Percentiles rank a stretch among this genome's conserved stretches.
phyloP scores from a whole-genome alignment of 2,888 invertebrate genomes.

The Leptopilina syphax region DNA sequence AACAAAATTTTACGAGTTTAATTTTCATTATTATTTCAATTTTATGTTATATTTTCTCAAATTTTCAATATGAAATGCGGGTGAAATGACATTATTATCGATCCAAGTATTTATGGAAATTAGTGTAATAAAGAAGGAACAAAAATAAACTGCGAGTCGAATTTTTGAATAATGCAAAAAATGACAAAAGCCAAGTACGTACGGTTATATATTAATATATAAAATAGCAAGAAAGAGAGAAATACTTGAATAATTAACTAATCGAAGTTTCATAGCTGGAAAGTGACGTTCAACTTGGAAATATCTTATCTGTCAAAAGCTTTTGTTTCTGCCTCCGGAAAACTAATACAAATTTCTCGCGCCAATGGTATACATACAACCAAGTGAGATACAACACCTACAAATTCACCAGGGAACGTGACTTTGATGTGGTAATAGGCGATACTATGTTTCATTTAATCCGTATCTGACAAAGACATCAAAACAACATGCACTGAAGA shows the following conservation, averaged over 20 bases:
- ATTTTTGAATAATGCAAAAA: too few species aligned
- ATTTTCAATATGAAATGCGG: neutral
- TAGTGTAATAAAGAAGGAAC: too few species aligned
- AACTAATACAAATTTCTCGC: constrained; percentile 12
- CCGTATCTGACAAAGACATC: constrained; percentile 28
- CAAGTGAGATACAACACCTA: constrained; percentile 61
- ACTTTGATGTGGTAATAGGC: constrained; percentile 56
- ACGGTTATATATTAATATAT: too few species aligned
- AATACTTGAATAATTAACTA: constrained; percentile 71
- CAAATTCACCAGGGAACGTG: constrained; percentile 52
- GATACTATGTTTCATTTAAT: constrained; percentile 50
- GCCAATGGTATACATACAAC: constrained; percentile 49
- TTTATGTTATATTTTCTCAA: neutral
- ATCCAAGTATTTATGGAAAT: too few species aligned
- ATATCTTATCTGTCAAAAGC: constrained; percentile 59
- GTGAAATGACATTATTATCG: too few species aligned
- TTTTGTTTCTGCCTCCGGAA: too few species aligned
- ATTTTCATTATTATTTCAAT: neutral
- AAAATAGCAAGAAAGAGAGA: neutral
- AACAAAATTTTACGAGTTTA: neutral
- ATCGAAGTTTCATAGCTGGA: constrained; percentile 71
- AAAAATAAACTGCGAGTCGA: too few species aligned
- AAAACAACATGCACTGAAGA: constrained; percentile 21
- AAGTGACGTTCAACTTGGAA: constrained; percentile 73
- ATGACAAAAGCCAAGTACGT: too few species aligned